Conservation (phyloP, 2,888 invertebrate species). For the Dichetophora obliterata region DNA sequence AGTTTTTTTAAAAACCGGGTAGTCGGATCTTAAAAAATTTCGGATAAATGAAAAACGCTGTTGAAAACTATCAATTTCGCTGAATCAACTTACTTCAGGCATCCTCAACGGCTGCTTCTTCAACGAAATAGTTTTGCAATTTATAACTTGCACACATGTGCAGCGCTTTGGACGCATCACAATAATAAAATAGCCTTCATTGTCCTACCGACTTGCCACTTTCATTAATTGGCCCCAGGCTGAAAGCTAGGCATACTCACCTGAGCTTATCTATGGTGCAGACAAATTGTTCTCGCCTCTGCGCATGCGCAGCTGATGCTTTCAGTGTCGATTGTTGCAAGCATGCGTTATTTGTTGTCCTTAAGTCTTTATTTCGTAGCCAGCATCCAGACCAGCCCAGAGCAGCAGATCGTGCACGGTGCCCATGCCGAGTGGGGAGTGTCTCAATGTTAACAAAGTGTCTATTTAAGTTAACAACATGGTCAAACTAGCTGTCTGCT, state of each 20-base stretch:
- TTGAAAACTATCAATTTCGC: conserved; percentile 17
- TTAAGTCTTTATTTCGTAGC: conserved; percentile 6
- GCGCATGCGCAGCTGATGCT: conserved; percentile 30
- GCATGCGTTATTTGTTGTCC: no score
- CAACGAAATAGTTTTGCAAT: not conserved
- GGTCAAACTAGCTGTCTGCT: not conserved
- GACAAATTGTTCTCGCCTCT: not conserved
- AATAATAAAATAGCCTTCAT: no score
- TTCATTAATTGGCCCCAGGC: no score
- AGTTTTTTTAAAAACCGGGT: no score
- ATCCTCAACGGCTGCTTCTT: not conserved
- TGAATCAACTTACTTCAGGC: not conserved
- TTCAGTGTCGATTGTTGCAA: no score
- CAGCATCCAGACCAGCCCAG: not conserved
- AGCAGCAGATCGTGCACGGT: no score
- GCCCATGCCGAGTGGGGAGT: not conserved
- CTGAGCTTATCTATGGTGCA: not conserved
- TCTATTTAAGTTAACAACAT: conserved; percentile 37
- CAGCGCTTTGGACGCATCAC: not conserved
- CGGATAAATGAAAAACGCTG: no score
- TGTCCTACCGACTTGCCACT: no score
- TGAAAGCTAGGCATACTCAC: not conserved
- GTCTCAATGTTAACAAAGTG: conserved; percentile 32
- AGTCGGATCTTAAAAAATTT: no score
- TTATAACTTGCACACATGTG: not conserved